Evolutionary conservation across 2,113 vertebrate genomes (phyloP).

Genomic region (Galbula dea): DNA sequence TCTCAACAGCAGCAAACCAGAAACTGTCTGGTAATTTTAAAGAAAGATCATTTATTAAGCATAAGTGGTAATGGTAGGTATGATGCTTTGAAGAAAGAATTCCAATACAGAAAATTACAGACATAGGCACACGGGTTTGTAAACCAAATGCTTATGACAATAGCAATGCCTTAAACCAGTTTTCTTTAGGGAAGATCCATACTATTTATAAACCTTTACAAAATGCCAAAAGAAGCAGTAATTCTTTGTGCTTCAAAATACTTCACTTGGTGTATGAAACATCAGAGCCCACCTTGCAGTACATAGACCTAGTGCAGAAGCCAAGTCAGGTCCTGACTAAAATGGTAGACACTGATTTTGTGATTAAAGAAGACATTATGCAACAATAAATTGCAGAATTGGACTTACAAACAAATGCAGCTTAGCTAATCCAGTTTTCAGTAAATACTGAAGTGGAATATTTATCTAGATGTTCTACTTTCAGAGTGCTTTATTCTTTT

Average conservation of each 20-base stretch:
- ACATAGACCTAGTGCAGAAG: fast-evolving
- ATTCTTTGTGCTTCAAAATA: background rate
- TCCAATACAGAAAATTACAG: background rate
- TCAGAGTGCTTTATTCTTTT: background rate
- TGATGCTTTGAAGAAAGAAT: background rate
- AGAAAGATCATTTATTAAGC: background rate
- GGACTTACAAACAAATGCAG: background rate
- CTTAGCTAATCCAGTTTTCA: background rate
- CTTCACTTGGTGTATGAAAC: background rate
- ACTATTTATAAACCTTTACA: background rate
- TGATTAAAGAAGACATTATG: fast-evolving
- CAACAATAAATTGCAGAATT: background rate
- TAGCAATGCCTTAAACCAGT: background rate
- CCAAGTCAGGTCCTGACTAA: background rate
- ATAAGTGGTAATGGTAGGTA: background rate
- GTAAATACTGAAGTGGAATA: background rate
- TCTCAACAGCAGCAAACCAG: background rate
- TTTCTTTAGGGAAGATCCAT: background rate
- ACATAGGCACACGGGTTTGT: background rate
- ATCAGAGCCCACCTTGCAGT: background rate
- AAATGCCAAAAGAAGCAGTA: background rate
- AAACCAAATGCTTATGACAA: background rate
- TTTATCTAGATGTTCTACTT: background rate
- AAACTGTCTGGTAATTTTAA: background rate
- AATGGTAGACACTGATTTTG: background rate